Evolutionary conservation across 2,113 vertebrate genomes (phyloP).

Genomic region (Neomonachus schauinslandi): DNA sequence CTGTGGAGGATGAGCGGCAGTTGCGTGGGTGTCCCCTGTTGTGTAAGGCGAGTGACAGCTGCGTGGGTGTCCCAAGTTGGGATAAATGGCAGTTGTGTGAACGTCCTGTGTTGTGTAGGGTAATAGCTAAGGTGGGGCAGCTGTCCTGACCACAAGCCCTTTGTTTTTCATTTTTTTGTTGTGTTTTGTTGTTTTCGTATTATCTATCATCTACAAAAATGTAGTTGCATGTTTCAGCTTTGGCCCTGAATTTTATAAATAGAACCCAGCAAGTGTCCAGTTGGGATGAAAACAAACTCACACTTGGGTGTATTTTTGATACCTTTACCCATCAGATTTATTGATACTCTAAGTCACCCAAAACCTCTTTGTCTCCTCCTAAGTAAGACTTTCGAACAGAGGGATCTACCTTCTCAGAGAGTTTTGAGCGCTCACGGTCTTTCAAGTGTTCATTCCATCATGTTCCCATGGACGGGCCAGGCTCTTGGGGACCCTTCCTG

Average conservation of each 20-base stretch:
- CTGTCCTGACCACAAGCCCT: constrained; percentile 79
- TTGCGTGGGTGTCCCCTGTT: not conserved
- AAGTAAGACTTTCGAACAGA: not conserved
- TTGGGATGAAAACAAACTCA: not conserved
- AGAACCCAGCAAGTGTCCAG: not conserved
- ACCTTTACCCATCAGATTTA: not conserved
- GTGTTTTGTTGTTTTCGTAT: constrained; percentile 75
- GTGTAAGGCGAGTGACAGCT: not conserved
- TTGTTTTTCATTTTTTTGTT: constrained; percentile 81
- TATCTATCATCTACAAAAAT: constrained; percentile 54
- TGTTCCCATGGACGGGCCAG: not conserved
- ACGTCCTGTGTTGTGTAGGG: constrained; percentile 70
- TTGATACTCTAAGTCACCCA: not conserved
- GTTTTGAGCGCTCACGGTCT: not conserved
- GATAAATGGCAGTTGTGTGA: not conserved
- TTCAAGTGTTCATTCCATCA: not conserved
- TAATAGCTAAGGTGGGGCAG: constrained; percentile 81
- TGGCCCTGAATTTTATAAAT: not conserved
- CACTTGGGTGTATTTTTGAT: not conserved
- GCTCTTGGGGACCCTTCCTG: not conserved
- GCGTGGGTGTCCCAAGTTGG: not conserved
- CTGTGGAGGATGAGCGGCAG: not conserved
- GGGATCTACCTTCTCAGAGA: not conserved
- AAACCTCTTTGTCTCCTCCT: not conserved
- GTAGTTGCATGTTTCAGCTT: not conserved